Percentiles rank a stretch among this genome's conserved stretches.
These are phyloP conservation scores for Parotia lawesii DNA, from an alignment of 2,113 vertebrate species.

Conservation along the genomic window DNA sequence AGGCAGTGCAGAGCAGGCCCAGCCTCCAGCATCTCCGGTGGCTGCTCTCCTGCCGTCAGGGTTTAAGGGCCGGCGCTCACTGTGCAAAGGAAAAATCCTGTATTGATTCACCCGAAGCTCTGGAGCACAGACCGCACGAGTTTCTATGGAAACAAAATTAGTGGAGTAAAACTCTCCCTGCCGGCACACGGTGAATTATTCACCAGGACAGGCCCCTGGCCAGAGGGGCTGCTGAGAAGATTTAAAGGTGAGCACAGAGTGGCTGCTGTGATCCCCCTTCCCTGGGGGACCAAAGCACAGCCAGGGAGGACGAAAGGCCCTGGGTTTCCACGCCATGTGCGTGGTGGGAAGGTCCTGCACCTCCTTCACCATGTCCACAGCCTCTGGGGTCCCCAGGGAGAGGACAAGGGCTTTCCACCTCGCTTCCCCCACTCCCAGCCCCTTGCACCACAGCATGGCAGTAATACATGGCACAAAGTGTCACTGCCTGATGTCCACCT, in stretches of 20 bases:
- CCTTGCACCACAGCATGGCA: fast-evolving
- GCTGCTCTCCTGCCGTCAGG: neutral
- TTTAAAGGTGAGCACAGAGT: slow-evolving; percentile 20
- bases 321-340: fast-evolving
- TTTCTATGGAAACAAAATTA: slow-evolving; percentile 74
- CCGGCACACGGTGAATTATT: slow-evolving; percentile 56
- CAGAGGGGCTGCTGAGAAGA: slow-evolving; percentile 40
- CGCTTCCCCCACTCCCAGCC: neutral
- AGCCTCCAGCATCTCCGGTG: neutral
- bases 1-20: neutral
- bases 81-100: neutral
- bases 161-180: slow-evolving; percentile 57
- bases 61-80: neutral
- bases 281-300: neutral
- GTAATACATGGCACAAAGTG: fast-evolving
- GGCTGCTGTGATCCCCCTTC: neutral
- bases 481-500: neutral
- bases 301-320: neutral
- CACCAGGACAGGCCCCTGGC: slow-evolving; percentile 44
- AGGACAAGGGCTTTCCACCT: neutral
- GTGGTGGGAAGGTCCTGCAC: neutral
- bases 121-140: slow-evolving; percentile 54
- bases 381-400: neutral
- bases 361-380: neutral
- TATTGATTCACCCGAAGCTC: slow-evolving; percentile 64